Conservation (phyloP, 2,888 invertebrate genomes). For the Chorisops tibialis region DNA sequence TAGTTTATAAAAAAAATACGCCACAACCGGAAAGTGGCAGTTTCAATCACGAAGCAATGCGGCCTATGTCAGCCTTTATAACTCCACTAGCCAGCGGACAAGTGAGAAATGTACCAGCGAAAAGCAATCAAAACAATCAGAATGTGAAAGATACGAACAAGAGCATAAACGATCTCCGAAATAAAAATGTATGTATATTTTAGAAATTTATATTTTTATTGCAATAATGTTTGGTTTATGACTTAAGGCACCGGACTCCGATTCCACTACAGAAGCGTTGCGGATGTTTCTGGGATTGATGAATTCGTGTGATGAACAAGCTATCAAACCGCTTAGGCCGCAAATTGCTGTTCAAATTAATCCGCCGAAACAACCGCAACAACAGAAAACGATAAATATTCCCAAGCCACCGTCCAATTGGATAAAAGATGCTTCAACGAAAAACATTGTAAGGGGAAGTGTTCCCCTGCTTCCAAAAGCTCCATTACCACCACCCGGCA, state of each 20-base stretch:
- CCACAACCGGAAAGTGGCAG: not conserved
- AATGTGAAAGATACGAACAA: not conserved
- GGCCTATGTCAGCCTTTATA: not conserved
- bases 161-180: not conserved
- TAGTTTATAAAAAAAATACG: not conserved
- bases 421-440: conserved; percentile 16
- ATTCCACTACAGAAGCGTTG: conserved; percentile 1
- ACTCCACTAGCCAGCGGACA: not conserved
- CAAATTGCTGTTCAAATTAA: not conserved
- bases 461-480: not conserved
- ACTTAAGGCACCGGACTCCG: not conserved
- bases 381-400: conserved; percentile 17
- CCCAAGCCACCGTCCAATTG: conserved; percentile 33
- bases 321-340: not conserved
- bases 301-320: too few species aligned
- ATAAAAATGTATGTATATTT: not conserved
- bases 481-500: not conserved
- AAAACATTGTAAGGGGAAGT: not conserved
- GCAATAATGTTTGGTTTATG: not conserved
- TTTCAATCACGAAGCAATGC: too few species aligned
- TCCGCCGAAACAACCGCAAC: not conserved
- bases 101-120: not conserved
- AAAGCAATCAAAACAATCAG: not conserved
- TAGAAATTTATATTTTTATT: not conserved
- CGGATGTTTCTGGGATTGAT: conserved; percentile 1